phyloP scores from a whole-genome alignment of 2,888 invertebrate genomes.

The Andrena bucephala region DNA sequence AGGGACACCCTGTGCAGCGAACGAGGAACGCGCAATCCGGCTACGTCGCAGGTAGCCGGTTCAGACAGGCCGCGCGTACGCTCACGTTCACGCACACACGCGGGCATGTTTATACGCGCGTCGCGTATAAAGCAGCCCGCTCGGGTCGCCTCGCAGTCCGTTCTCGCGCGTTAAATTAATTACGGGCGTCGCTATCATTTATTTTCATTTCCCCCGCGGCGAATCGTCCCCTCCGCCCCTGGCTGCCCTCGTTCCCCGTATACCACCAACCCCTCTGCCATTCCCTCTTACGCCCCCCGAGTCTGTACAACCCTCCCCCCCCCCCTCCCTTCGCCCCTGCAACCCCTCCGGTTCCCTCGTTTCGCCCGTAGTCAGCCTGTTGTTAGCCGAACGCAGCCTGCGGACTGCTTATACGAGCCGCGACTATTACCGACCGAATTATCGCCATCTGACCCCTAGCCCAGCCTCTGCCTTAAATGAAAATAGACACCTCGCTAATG shows the following conservation, averaged over 20 bases:
- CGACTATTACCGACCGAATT: conserved; percentile 72
- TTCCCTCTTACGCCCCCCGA: background rate
- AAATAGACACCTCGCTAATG: conserved; percentile 72
- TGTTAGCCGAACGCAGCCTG: conserved; percentile 63
- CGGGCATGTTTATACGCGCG: conserved; percentile 66
- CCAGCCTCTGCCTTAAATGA: conserved; percentile 69
- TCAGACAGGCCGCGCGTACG: conserved; percentile 42
- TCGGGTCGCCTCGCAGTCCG: conserved; percentile 74
- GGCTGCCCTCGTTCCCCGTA: conserved; percentile 15
- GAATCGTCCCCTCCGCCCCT: conserved; percentile 63
- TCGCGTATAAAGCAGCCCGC: conserved; percentile 75
- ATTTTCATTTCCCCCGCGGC: conserved; percentile 83
- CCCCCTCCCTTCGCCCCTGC: background rate
- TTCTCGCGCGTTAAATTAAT: conserved; percentile 82
- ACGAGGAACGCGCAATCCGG: conserved; percentile 51
- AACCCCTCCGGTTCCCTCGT: conserved; percentile 13
- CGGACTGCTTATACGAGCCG: conserved; percentile 60
- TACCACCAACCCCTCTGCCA: conserved; percentile 5
- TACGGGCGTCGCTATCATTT: conserved; percentile 82
- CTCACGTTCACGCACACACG: conserved; percentile 43
- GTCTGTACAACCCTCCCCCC: background rate
- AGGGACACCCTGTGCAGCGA: conserved; percentile 4
- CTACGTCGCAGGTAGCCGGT: conserved; percentile 32
- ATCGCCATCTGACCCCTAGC: conserved; percentile 70
- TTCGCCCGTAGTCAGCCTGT: conserved; percentile 38